Percentiles rank a stretch among this genome's conserved stretches.
Conservation (phyloP, 2,113 vertebrate species). For the Romanogobio albipinnatus region DNA sequence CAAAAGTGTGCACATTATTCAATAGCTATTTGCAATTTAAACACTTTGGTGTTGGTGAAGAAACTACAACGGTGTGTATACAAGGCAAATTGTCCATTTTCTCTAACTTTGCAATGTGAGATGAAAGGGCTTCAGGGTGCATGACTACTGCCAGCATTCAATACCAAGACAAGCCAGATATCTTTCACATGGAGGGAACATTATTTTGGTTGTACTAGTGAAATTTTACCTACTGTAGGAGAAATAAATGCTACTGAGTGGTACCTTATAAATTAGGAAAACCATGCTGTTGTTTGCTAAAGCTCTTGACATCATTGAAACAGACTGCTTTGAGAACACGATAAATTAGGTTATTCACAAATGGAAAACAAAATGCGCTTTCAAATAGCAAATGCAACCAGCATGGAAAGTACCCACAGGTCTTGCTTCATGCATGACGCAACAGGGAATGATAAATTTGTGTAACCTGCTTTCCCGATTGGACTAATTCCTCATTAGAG, state of each 20-base stretch:
- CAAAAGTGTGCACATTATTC: constrained; percentile 43
- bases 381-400: background rate
- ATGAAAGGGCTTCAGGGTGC: constrained; percentile 57
- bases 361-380: background rate
- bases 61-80: constrained; percentile 8
- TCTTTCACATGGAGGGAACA: background rate
- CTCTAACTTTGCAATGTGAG: constrained; percentile 36
- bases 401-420: background rate
- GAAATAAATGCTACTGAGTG: background rate
- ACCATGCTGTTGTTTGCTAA: background rate
- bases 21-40: constrained; percentile 27
- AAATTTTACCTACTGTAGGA: background rate
- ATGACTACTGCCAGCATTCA: constrained; percentile 37
- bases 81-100: constrained; percentile 1
- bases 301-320: background rate
- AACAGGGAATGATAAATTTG: constrained; percentile 8
- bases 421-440: background rate
- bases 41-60: constrained; percentile 23
- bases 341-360: background rate
- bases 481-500: constrained; percentile 24
- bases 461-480: background rate
- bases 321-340: background rate
- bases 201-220: background rate
- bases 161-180: background rate
- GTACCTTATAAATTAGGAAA: background rate